These are phyloP conservation scores for Piscicola geometra DNA, from an alignment of 2,888 invertebrate species.

Conservation along the genomic window DNA sequence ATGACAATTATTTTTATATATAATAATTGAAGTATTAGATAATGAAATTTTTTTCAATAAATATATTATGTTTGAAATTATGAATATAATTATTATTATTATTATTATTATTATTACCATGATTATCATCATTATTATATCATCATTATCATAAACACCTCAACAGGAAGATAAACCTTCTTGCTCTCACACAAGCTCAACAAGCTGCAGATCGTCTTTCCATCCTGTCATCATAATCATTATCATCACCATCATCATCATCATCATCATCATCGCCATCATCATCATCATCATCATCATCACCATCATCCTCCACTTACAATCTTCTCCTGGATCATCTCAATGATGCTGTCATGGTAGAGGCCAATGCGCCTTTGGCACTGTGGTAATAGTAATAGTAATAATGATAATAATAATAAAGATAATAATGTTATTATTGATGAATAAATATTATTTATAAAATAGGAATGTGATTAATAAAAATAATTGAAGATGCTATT, in stretches of 20 bases:
- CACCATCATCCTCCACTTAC: slow-evolving; percentile 16
- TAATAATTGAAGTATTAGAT: neutral
- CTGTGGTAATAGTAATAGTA: too few species aligned
- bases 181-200: neutral
- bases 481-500: too few species aligned
- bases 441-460: too few species aligned
- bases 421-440: too few species aligned
- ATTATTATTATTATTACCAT: too few species aligned
- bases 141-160: slow-evolving; percentile 43
- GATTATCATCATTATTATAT: slow-evolving; percentile 44
- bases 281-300: too few species aligned
- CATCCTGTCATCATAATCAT: neutral
- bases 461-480: too few species aligned
- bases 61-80: too few species aligned
- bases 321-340: slow-evolving; percentile 21
- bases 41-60: neutral
- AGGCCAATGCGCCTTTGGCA: slow-evolving; percentile 29
- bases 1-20: neutral
- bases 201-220: neutral
- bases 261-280: too few species aligned
- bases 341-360: slow-evolving; percentile 29
- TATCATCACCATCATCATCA: too few species aligned
- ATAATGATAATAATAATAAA: too few species aligned
- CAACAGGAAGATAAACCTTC: neutral
- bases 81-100: too few species aligned